phyloP scores from a whole-genome alignment of 2,888 invertebrate species.

The Tethea ocularis region DNA sequence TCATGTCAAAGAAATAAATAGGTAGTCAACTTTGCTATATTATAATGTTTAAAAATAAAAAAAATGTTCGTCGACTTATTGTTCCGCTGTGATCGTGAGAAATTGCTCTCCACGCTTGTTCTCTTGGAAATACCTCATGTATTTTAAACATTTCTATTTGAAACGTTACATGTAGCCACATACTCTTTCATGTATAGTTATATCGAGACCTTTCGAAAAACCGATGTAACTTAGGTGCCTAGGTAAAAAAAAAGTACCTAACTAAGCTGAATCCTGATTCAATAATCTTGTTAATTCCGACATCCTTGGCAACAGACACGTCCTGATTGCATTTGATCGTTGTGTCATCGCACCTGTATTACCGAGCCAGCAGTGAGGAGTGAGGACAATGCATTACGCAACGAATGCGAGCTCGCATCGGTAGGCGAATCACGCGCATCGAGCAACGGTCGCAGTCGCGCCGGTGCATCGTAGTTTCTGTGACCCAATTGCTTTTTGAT shows the following conservation, averaged over 20 bases:
- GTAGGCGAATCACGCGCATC: slow-evolving; percentile 67
- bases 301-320: slow-evolving; percentile 37
- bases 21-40: slow-evolving; percentile 48
- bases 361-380: slow-evolving; percentile 27
- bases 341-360: slow-evolving; percentile 59
- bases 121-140: slow-evolving; percentile 18
- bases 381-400: slow-evolving; percentile 69
- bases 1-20: slow-evolving; percentile 61
- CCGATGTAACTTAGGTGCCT: not conserved
- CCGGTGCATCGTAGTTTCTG: slow-evolving; percentile 55
- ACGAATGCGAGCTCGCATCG: slow-evolving; percentile 52
- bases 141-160: slow-evolving; percentile 12
- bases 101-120: slow-evolving; percentile 48
- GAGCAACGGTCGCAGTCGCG: slow-evolving; percentile 67
- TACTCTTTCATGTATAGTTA: not conserved
- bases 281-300: not conserved
- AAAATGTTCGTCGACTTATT: slow-evolving; percentile 55
- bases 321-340: slow-evolving; percentile 42
- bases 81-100: slow-evolving; percentile 64
- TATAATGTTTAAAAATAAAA: slow-evolving; percentile 55
- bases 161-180: not conserved
- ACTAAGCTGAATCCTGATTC: not conserved
- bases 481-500: slow-evolving; percentile 75
- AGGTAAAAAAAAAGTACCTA: too few species aligned
- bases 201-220: not conserved